Evolutionary conservation across 2,113 vertebrate genomes (phyloP).

Genomic region (Crypturellus undulatus): DNA sequence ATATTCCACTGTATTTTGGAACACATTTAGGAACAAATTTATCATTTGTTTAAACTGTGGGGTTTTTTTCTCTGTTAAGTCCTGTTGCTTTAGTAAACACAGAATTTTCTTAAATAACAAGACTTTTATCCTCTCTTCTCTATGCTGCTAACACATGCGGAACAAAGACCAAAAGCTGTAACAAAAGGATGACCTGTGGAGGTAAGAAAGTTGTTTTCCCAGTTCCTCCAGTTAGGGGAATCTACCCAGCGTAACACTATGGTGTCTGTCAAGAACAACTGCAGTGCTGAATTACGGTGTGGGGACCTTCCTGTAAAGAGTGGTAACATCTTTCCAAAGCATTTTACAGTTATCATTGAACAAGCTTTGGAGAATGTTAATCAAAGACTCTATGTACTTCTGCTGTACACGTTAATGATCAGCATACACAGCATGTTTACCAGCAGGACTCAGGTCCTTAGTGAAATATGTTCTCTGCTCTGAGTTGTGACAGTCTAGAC

Average conservation of each 20-base stretch:
- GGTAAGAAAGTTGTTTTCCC: neutral
- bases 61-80: neutral
- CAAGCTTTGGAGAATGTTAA: neutral
- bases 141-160: neutral
- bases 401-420: neutral
- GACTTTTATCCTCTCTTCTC: neutral
- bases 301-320: rapidly evolving
- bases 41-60: neutral
- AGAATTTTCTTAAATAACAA: neutral
- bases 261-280: neutral
- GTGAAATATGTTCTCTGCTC: neutral
- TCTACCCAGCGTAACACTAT: neutral
- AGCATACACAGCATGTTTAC: neutral
- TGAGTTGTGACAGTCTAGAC: neutral
- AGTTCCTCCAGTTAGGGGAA: neutral
- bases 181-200: neutral
- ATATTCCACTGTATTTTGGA: neutral
- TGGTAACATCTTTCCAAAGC: neutral
- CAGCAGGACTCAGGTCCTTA: neutral
- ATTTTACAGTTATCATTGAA: neutral
- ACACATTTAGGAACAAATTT: neutral
- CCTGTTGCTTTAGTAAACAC: neutral
- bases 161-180: neutral
- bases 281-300: neutral
- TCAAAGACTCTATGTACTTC: neutral